Evolutionary conservation across 2,797 vertebrate genomes (phyloP).

Genomic region (Micrastur ruficollis): DNA sequence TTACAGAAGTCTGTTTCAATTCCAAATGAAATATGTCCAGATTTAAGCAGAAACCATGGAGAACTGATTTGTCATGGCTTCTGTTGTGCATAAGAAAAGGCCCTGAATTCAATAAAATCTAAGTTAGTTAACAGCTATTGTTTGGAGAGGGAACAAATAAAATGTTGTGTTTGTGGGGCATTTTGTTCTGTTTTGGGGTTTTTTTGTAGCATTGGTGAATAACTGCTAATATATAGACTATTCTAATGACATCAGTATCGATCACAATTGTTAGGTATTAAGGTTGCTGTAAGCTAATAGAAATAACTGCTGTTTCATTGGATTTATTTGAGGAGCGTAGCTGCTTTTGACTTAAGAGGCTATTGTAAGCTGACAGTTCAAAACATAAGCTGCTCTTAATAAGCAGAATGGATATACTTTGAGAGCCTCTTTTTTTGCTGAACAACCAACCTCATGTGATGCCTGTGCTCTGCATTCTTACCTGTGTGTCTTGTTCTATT

Average conservation of each 20-base stretch:
- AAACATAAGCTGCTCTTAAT: conserved; percentile 46
- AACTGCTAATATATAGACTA: background rate
- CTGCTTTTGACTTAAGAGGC: conserved; percentile 42
- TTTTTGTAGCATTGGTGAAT: background rate
- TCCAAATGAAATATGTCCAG: background rate
- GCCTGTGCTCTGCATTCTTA: background rate
- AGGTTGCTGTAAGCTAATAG: background rate
- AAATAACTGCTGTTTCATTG: conserved; percentile 35
- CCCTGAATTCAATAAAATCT: background rate
- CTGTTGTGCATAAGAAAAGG: background rate
- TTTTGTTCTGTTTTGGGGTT: background rate
- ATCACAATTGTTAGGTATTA: background rate
- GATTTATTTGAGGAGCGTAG: conserved; percentile 38
- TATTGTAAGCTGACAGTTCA: conserved; percentile 52
- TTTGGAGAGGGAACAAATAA: background rate
- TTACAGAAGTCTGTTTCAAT: background rate
- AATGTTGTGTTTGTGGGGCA: background rate
- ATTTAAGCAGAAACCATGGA: conserved; percentile 1
- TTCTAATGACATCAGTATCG: background rate
- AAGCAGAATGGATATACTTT: conserved; percentile 9
- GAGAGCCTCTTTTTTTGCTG: background rate
- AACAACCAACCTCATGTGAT: background rate
- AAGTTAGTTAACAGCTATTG: background rate
- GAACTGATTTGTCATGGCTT: conserved; percentile 15
- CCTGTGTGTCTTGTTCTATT: background rate